Evolutionary conservation across 2,797 vertebrate genomes (phyloP).

Genomic region (Periophthalmus magnuspinnatus): DNA sequence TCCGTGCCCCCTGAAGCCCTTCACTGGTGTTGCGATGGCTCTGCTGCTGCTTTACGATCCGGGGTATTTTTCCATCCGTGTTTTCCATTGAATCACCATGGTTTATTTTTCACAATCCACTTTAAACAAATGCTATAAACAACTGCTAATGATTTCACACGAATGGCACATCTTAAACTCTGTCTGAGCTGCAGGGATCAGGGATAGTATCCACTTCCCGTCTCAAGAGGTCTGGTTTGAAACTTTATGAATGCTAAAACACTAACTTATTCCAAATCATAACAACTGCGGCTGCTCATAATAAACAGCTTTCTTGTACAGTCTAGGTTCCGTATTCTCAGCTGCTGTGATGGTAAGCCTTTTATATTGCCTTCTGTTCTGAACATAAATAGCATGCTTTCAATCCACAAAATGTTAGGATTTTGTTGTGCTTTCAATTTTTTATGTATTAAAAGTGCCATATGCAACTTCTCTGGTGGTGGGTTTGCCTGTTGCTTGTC

Average conservation of each 20-base stretch:
- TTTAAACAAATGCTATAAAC: conserved; percentile 1
- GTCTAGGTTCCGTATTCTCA: background rate
- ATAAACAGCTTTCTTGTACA: background rate
- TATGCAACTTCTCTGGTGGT: no score
- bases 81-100: background rate
- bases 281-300: background rate
- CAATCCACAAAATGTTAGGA: no score
- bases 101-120: conserved; percentile 1
- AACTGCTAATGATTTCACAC: conserved; percentile 10
- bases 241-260: background rate
- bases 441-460: background rate
- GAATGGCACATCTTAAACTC: background rate
- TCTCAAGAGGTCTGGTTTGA: background rate
- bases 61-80: conserved; percentile 3
- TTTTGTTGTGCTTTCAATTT: background rate
- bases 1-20: conserved; percentile 18
- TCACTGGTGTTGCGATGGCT: conserved; percentile 28
- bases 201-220: background rate
- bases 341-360: background rate
- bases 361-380: no score
- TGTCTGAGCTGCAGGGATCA: background rate
- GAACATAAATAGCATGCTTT: no score
- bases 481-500: no score
- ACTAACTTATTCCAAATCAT: background rate
- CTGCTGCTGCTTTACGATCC: background rate